A percentile compares a stretch with the other conserved stretches of the same genome.
phyloP scores from a whole-genome alignment of 2,113 vertebrate genomes.

The Salvelinus namaycush region DNA sequence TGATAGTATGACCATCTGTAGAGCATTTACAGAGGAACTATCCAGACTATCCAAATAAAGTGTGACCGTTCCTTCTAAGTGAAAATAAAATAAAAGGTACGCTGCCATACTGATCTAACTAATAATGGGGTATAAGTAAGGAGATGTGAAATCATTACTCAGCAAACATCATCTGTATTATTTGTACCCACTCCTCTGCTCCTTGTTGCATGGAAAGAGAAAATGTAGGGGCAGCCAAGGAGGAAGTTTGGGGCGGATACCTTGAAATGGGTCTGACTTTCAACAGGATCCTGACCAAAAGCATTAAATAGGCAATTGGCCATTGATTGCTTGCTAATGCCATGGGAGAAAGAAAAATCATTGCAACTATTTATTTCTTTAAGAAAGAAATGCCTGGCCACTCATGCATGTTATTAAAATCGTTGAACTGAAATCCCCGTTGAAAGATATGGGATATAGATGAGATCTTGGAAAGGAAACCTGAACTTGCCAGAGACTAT shows the following conservation, averaged over 20 bases:
- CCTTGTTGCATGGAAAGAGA: slow-evolving; percentile 82
- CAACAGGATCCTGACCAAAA: slow-evolving; percentile 84
- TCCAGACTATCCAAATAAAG: too few species aligned
- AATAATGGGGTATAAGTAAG: slow-evolving; percentile 86
- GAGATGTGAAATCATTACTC: slow-evolving; percentile 89
- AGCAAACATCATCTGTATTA: slow-evolving; percentile 90
- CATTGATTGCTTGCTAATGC: slow-evolving; percentile 88
- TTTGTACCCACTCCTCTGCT: slow-evolving; percentile 80
- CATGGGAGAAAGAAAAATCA: slow-evolving; percentile 78
- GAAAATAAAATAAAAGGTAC: slow-evolving; percentile 94
- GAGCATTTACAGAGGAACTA: too few species aligned
- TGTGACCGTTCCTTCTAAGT: slow-evolving; percentile 71
- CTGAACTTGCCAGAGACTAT: slow-evolving; percentile 79
- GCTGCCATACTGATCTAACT: slow-evolving; percentile 84
- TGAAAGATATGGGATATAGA: slow-evolving; percentile 80
- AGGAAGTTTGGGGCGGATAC: slow-evolving; percentile 79
- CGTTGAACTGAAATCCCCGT: slow-evolving; percentile 81
- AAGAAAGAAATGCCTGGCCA: slow-evolving; percentile 79
- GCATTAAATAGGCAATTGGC: slow-evolving; percentile 68
- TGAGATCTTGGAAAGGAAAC: slow-evolving; percentile 76
- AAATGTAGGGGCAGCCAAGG: slow-evolving; percentile 80
- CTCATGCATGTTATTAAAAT: slow-evolving; percentile 94
- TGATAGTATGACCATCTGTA: too few species aligned
- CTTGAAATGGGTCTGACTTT: slow-evolving; percentile 80
- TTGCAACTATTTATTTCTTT: slow-evolving; percentile 76